Percentiles rank a stretch among this genome's conserved stretches.
phyloP scores from a whole-genome alignment of 2,888 invertebrate species.

The Folsomia candida region DNA sequence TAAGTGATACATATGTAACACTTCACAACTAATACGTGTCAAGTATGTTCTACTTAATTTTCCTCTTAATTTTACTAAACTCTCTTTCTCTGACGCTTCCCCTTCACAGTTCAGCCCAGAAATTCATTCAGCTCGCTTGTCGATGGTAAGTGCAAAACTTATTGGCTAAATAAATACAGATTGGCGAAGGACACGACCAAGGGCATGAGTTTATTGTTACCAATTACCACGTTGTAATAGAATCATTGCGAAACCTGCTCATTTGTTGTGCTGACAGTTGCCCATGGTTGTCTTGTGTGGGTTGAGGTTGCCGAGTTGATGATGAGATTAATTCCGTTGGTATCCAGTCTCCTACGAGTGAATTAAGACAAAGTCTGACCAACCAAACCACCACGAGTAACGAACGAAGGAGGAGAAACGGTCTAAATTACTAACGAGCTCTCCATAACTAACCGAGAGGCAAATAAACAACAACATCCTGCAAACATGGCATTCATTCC shows the following conservation, averaged over 20 bases:
- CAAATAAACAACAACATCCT: neutral
- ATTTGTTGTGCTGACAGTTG: neutral
- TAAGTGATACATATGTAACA: constrained; percentile 32
- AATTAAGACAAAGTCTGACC: neutral
- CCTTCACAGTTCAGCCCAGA: constrained; percentile 15
- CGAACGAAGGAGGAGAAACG: neutral
- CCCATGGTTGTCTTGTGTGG: neutral
- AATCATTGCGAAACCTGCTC: too few relatives aligned
- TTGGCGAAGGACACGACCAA: too few relatives aligned
- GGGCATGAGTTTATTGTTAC: too few relatives aligned
- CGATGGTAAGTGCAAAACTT: constrained; percentile 25
- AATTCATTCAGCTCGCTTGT: constrained; percentile 25
- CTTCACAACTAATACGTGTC: too few relatives aligned
- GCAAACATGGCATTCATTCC: neutral
- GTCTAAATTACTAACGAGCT: neutral
- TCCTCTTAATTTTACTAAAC: too few relatives aligned
- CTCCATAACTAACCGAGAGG: neutral
- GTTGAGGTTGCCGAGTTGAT: too few relatives aligned
- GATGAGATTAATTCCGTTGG: neutral
- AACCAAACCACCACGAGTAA: neutral
- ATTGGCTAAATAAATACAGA: constrained; percentile 1
- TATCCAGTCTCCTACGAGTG: neutral
- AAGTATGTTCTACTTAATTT: too few relatives aligned
- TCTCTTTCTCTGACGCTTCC: too few relatives aligned
- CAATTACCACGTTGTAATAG: too few relatives aligned